Percentiles rank a stretch among this genome's conserved stretches.
Conservation (phyloP, 1,140 invertebrate genomes). For the Eumaeus atala region DNA sequence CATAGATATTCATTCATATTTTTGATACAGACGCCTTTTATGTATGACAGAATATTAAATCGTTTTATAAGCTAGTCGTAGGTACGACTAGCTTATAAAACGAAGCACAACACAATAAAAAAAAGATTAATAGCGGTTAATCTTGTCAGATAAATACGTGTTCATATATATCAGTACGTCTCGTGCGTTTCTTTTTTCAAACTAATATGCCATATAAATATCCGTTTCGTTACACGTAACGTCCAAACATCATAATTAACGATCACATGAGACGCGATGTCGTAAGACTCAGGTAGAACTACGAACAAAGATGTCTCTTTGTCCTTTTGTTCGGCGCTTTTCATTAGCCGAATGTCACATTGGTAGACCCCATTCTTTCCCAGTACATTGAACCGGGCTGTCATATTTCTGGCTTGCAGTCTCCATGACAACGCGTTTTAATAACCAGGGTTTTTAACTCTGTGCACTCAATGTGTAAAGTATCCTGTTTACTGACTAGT, state of each 20-base stretch:
- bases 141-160: conserved; percentile 2
- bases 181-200: neutral
- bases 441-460: conserved; percentile 15
- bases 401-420: conserved; percentile 42
- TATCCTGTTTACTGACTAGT: conserved; percentile 15
- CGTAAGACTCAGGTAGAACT: conserved; percentile 2
- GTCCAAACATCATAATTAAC: neutral
- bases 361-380: conserved; percentile 53
- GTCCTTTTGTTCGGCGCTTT: conserved; percentile 56
- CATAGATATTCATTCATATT: too few relatives aligned
- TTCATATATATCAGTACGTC: neutral
- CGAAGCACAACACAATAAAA: too few relatives aligned
- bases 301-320: conserved; percentile 22
- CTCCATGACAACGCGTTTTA: conserved; percentile 50
- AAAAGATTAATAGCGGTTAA: neutral
- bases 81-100: too few relatives aligned
- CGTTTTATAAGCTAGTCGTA: too few relatives aligned
- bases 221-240: conserved; percentile 6
- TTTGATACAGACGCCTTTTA: too few relatives aligned
- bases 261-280: neutral
- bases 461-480: neutral
- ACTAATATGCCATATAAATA: neutral
- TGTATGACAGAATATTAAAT: too few relatives aligned
- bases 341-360: conserved; percentile 64
- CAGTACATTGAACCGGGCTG: conserved; percentile 57